Evolutionary conservation across 2,888 invertebrate species (phyloP), one percentile per base, ranked within the genome.

Genomic region (Trichacis sp.): DNA sequence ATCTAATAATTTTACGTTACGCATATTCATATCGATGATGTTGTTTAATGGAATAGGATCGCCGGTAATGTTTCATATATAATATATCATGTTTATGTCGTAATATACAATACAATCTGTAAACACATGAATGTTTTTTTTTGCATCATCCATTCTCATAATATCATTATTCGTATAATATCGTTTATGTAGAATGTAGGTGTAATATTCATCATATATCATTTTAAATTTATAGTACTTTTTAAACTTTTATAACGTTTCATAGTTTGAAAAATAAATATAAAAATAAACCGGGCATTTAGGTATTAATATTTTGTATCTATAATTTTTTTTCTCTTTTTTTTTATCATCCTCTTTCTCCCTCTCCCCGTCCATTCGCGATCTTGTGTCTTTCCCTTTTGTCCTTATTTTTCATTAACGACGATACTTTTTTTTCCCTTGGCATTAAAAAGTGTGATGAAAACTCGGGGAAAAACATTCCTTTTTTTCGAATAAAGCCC

Each of bases 271-370:
- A 84, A 84, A 83, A 84, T 84, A 84, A 84, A 84, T 84, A 84
- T 84, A 84, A 84, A 84, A 84, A 84, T 84, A 84, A 84, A 83
- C 84, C 83, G 84, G 84, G 84, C 79, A 83, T 84, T 84, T 84
- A 83, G 82, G 80, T 84, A 83, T 83, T 83, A 83, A 83, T 84
- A 83, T 84, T 84, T 84, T 84, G 81, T 83, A 83, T 84, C 77
- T 77, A 81, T 83, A 82, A 76, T 79, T 79, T 76, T 65, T 71
- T 69, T 73, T 65, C 69, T 53, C 66, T 56, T 71, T 59, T 65
- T 59, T 64, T 55, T 64, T 65, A 63, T 63, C 54, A 30, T 61
- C 67, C 61, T 51, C 61, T 53, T 46, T 57, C 48, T 64, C 54
- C 64, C 49, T 59, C 58, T 67, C 24, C 8, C 24, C n/a, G n/a